Evolutionary conservation across 2,797 vertebrate genomes (phyloP).

Genomic region (Alfaro cultratus): DNA sequence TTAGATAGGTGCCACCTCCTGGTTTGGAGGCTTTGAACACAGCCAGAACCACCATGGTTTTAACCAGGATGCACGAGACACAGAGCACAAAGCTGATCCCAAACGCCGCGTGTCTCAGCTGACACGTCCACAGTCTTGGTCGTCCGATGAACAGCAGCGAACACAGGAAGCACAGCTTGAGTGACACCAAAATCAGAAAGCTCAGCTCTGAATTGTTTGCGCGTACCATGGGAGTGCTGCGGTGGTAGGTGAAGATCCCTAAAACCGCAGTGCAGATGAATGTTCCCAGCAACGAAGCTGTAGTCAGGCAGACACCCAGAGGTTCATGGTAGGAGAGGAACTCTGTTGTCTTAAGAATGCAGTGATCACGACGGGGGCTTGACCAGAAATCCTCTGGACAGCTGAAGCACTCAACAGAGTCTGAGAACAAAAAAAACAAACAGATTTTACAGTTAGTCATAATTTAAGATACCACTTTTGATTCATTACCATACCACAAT

Average conservation of each 20-base stretch:
- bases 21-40: conserved; percentile 67
- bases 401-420: conserved; percentile 63
- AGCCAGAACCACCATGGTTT: conserved; percentile 71
- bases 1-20: conserved; percentile 53
- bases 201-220: conserved; percentile 77
- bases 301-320: conserved; percentile 60
- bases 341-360: conserved; percentile 69
- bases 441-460: not conserved
- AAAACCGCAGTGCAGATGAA: not conserved
- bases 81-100: conserved; percentile 65
- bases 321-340: conserved; percentile 70
- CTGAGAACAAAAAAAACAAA: conserved; percentile 39
- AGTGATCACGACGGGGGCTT: conserved; percentile 47
- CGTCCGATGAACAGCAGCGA: conserved; percentile 66
- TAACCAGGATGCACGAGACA: conserved; percentile 60
- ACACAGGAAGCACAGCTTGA: conserved; percentile 70
- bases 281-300: conserved; percentile 54
- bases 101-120: conserved; percentile 54
- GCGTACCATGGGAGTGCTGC: conserved; percentile 40
- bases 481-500: not conserved
- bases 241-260: conserved; percentile 13
- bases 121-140: conserved; percentile 56
- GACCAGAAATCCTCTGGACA: conserved; percentile 68
- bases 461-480: not conserved
- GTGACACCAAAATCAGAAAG: conserved; percentile 63